Base-by-base conservation (phyloP, 2,113 vertebrate species). In the Sinocyclocheilus anshuiensis region DNA sequence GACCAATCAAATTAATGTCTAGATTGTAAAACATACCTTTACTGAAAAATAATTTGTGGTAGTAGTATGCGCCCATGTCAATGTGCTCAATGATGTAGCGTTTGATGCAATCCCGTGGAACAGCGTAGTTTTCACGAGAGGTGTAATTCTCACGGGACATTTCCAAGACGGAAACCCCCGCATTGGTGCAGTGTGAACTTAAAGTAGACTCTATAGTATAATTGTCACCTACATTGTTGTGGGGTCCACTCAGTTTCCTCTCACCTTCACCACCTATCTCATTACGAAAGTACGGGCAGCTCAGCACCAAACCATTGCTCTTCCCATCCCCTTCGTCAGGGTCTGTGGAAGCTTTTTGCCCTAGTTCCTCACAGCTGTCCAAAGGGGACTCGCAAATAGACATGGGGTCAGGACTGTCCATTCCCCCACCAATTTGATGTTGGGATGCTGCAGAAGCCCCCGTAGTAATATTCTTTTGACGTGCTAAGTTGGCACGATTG, bases 51-150 rank as follows among this genome's bases (percentile, higher is more conserved):
- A 96, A 96, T 83, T 95, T 97, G 76, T 96, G 95, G 90, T 96
- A 97, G 75, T 97, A 97, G 91, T 96, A 97, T 1, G 96, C 96
- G 75, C 96, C 96, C 4, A 96, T 95, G 90, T 97, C 96, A n/a
- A 96, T 94, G 83, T 97, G 96, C 7, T 97, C 96, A n/a, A 97
- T 96, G 91, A 96, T 95, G 87, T 96, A 97, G 87, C 96, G 94
- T 86, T 95, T 96, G 79, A 96, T 48, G 55, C 65, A 86, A 15
- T 97, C 96, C 85, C 95, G 91, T 88, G 96, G 95, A 81, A 97
- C 77, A 6, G 85, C 85, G 9, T 86, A 86, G 57, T 86, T 86
- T 53, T 86, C 85, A n/a, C 65, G 77, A 22, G 78, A 81, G 10
- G 95, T 93, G 88, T 97, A 96, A 89, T 93, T 96, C 87, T 96